Evolutionary conservation across 2,113 vertebrate genomes (phyloP).

Genomic region (Nesoenas mayeri): DNA sequence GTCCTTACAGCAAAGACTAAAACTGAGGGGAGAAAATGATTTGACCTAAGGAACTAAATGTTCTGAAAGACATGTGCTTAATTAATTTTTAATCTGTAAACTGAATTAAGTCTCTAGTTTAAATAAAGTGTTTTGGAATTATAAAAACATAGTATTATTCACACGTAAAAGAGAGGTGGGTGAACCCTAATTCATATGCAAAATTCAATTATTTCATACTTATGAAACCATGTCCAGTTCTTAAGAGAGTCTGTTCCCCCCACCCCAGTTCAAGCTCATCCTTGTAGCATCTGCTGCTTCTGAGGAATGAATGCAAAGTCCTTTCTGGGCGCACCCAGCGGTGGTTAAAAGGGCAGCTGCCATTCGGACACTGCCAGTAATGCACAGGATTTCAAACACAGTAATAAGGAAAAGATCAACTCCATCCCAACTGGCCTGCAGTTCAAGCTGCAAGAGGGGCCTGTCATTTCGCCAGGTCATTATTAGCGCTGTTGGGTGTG

Average conservation of each 20-base stretch:
- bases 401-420: not conserved
- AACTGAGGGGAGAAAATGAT: not conserved
- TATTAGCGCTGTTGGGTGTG: not conserved
- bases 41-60: not conserved
- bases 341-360: not conserved
- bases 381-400: not conserved
- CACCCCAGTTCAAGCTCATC: not conserved
- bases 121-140: not conserved
- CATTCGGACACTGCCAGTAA: not conserved
- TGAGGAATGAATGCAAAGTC: not conserved
- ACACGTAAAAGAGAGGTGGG: not conserved
- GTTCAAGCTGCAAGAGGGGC: not conserved
- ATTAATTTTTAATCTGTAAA: not conserved
- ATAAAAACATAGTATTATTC: not conserved
- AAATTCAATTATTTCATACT: not conserved
- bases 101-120: not conserved
- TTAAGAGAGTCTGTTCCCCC: not conserved
- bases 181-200: not conserved
- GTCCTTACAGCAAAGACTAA: not conserved
- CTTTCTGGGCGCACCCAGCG: not conserved
- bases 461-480: not conserved
- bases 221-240: too few relatives aligned
- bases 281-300: not conserved
- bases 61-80: not conserved
- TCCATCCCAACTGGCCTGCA: not conserved